A percentile compares a stretch with the other conserved stretches of the same genome.
These are phyloP conservation scores for Rhincodon typus DNA, from an alignment of 2,797 vertebrate species.

Conservation along the genomic window DNA sequence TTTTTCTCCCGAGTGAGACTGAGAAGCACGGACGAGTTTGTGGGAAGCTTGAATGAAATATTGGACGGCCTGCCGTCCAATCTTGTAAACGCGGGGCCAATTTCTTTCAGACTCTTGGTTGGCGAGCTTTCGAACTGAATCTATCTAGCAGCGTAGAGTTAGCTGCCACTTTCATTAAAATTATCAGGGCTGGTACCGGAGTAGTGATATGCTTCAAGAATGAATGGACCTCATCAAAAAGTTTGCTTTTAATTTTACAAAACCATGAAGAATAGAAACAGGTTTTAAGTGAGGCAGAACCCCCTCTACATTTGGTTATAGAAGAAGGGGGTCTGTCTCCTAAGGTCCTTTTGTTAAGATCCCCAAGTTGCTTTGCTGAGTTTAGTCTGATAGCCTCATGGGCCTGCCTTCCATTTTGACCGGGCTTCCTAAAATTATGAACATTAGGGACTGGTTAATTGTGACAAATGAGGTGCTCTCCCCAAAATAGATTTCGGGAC, in stretches of 20 bases:
- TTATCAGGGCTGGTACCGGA: no score
- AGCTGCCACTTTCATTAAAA: background rate
- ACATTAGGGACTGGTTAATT: conserved; percentile 13
- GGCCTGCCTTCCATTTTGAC: conserved; percentile 3
- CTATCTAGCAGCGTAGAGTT: background rate
- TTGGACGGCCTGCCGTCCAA: no score
- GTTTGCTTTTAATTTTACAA: background rate
- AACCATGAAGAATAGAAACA: no score
- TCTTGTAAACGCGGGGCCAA: background rate
- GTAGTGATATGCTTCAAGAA: background rate
- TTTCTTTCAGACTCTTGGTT: background rate
- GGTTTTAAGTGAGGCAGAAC: background rate
- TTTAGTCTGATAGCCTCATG: background rate
- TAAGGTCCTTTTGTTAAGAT: background rate
- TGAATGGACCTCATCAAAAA: background rate
- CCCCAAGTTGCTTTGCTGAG: background rate
- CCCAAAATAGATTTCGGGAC: conserved; percentile 30
- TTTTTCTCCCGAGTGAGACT: background rate
- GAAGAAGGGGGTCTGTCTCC: background rate
- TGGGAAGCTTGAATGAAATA: background rate
- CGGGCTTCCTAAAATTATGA: conserved; percentile 11
- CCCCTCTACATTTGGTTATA: background rate
- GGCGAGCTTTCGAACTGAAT: background rate
- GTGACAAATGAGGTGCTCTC: conserved; percentile 33
- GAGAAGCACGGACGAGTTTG: background rate